Evolutionary conservation across 2,113 vertebrate genomes (phyloP), one percentile per base, ranked within the genome.

Genomic region (Eubucco bourcierii): DNA sequence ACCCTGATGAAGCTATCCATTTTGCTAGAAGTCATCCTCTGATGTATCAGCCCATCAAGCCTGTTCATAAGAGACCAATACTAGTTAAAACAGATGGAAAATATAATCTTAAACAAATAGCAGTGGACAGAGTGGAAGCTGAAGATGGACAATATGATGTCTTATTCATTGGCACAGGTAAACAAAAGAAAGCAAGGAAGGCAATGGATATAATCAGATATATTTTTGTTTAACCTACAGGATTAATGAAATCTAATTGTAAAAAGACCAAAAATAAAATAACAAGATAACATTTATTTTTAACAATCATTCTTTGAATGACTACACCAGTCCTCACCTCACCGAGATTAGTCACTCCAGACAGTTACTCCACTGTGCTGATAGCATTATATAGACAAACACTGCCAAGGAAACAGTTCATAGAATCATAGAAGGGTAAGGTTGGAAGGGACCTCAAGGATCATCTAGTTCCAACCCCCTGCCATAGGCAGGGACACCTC

Each of bases 141-240:
- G 98, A 99, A 95, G 99, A 99, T 58, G 99, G 99, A 29, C 98
- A 99, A 84, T 99, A 99, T 71, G 98, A 99, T 74, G 99, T 99
- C 87, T 97, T 99, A 34, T 99, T 99, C 97, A 98, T 99, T 41
- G 99, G 99, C 37, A 99, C 99, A 96, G 99, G 99, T 99, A 97
- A 95, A 66, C 21, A 10, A 41, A 79, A 67, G 25, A 52, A 79
- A 84, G 1, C 2, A 59, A 73, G 28, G 24, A 58, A 47, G 14
- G 55, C 8, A 70, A 39, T 5, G 15, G 5, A 59, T 58, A 47
- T 24, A 61, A 59, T 37, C 37, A 24, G 19, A 9, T 39, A 39
- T 39, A 6, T 64, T 31, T 44, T 2, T n/a, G 46, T 66, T 86
- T 37, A 60, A 24, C 5, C 21, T 92, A 12, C 23, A 56, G 18